A percentile compares a stretch with the other conserved stretches of the same genome.
phyloP scores from a whole-genome alignment of 1,140 invertebrate species.

The Eufriesea mexicana region DNA sequence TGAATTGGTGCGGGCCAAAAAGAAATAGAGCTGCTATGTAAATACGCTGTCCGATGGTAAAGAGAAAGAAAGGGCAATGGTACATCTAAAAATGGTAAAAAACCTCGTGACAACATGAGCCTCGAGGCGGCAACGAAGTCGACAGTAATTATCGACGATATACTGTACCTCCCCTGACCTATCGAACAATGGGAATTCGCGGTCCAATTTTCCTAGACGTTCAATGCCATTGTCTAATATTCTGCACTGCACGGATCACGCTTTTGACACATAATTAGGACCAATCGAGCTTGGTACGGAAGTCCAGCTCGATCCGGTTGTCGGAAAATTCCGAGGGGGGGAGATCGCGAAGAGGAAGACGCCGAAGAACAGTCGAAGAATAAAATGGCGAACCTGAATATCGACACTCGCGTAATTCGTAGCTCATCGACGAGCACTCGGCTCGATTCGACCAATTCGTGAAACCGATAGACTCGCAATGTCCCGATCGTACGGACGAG shows the following conservation, averaged over 20 bases:
- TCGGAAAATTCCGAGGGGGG: neutral
- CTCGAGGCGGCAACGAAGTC: conserved; percentile 31
- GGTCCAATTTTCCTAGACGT: conserved; percentile 43
- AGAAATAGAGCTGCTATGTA: neutral
- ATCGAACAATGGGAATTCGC: conserved; percentile 41
- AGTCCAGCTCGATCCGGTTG: neutral
- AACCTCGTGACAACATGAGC: conserved; percentile 14
- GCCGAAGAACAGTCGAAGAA: neutral
- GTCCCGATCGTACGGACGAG: too few relatives aligned
- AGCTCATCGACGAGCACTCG: too few relatives aligned
- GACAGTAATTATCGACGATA: conserved; percentile 44
- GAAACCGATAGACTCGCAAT: too few relatives aligned
- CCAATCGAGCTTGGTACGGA: neutral
- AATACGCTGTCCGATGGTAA: conserved; percentile 19
- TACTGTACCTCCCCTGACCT: conserved; percentile 22
- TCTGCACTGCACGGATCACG: neutral
- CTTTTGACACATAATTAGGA: neutral
- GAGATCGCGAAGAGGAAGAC: neutral
- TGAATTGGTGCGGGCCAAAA: conserved; percentile 16
- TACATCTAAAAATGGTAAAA: neutral
- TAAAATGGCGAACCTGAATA: too few relatives aligned
- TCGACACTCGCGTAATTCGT: too few relatives aligned
- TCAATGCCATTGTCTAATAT: conserved; percentile 24
- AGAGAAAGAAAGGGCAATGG: conserved; percentile 18
- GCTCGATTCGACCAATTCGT: too few relatives aligned